Percentiles rank a stretch among this genome's conserved stretches.
These are phyloP conservation scores for Anastrepha obliqua DNA, from an alignment of 1,140 invertebrate species.

Conservation along the genomic window DNA sequence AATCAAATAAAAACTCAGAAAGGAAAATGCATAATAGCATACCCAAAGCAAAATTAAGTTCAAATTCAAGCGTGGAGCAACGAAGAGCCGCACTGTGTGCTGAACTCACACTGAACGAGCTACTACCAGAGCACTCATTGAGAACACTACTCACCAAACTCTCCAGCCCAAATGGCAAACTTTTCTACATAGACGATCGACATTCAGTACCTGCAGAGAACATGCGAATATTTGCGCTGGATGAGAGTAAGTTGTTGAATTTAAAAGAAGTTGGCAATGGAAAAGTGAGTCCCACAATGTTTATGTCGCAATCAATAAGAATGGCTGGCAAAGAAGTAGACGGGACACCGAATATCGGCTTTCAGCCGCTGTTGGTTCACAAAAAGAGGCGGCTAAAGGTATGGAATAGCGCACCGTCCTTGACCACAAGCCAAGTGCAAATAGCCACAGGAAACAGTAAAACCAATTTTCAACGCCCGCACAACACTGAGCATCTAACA, in stretches of 20 bases:
- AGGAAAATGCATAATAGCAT: neutral
- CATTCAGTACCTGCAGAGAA: neutral
- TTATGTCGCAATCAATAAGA: neutral
- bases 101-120: neutral
- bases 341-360: neutral
- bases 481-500: neutral
- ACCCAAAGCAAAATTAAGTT: neutral
- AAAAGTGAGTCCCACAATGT: neutral
- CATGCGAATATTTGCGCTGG: neutral
- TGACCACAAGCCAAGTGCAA: neutral
- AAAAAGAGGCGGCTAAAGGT: neutral
- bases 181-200: neutral
- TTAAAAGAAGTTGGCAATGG: neutral
- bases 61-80: neutral
- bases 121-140: neutral
- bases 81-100: constrained; percentile 18
- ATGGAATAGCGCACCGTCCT: neutral
- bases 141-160: constrained; percentile 22
- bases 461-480: neutral
- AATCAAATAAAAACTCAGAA: neutral
- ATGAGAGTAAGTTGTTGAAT: neutral
- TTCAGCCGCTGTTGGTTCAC: too few relatives aligned
- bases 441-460: neutral
- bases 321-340: neutral
- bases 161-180: constrained; percentile 6